Base-by-base conservation (phyloP, 2,113 vertebrate species). In the Phaetusa simplex region DNA sequence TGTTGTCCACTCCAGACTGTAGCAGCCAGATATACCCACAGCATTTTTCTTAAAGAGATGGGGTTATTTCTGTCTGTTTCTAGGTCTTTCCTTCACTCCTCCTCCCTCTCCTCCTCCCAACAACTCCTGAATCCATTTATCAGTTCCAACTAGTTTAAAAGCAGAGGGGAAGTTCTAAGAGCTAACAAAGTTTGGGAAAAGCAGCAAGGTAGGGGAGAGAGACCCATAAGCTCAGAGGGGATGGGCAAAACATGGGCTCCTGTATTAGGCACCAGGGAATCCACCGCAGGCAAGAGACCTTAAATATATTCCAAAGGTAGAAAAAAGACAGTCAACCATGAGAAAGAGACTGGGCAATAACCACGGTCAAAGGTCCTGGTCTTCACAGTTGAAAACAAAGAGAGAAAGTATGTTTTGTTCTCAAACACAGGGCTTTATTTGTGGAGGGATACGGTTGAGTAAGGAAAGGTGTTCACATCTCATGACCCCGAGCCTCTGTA, bases 191-290 rank as follows among this genome's bases (percentile, higher is more conserved):
- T 22, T 12, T 62, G 53, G 29, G 27, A 45, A 86, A 55, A 86
- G 32, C 29, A 73, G 11, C 17, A 40, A 77, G 6, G 12, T 15
- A 9, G 24, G 58, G 4, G 21, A 55, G 27, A 70, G n/a, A 76
- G 43, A 53, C 32, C n/a, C 32, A 9, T 30, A 12, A 58, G 9
- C 17, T 65, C 69, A 58, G 69, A 70, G 50, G 17, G 14, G 43
- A 40, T 1, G 1, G 17, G 13, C 5, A 18, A 43, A 90, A 38
- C 42, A 36, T 2, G 1, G 42, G 20, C 3, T 36, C 4, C 42
- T 55, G 8, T 32, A 20, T 81, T 76, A 81, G 62, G 76, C 24
- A 86, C 8, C 34, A 59, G 43, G 58, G 24, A 82, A 86, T 22
- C n/a, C 45, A 34, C 45, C 67, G n/a, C 58, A 82, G 64, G 18